Percentiles rank a stretch among this genome's conserved stretches.
Conservation (phyloP, 2,888 invertebrate genomes). For the Brenthis hecate region DNA sequence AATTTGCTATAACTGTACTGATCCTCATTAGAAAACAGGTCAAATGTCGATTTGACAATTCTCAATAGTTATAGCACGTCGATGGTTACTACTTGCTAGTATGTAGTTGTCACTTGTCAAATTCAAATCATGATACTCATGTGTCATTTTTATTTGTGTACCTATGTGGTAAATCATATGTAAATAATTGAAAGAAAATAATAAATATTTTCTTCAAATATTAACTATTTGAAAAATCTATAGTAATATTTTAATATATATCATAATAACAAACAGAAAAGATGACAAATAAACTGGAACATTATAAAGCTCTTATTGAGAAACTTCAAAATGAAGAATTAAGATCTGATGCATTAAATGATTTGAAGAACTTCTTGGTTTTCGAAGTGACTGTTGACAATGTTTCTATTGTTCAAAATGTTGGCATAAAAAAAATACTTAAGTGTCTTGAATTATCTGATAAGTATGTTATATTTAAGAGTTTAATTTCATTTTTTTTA, state of each 20-base stretch:
- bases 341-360: slow-evolving; percentile 59
- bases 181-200: not conserved
- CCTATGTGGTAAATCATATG: not conserved
- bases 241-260: not conserved
- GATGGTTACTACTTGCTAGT: too few species aligned
- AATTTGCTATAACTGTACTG: too few species aligned
- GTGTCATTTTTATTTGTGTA: slow-evolving; percentile 1
- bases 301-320: slow-evolving; percentile 55
- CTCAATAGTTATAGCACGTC: too few species aligned
- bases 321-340: slow-evolving; percentile 61
- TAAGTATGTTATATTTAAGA: slow-evolving; percentile 51
- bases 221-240: not conserved
- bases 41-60: too few species aligned
- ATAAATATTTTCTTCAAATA: not conserved
- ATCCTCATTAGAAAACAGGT: too few species aligned
- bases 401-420: slow-evolving; percentile 52
- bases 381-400: slow-evolving; percentile 60
- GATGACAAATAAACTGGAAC: slow-evolving; percentile 53
- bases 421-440: slow-evolving; percentile 83
- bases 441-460: slow-evolving; percentile 83
- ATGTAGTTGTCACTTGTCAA: not conserved
- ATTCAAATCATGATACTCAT: slow-evolving; percentile 9
- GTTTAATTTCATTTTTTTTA: too few species aligned
- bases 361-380: slow-evolving; percentile 63
- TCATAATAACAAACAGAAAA: slow-evolving; percentile 24